These are phyloP conservation scores for Sturnus vulgaris DNA, from an alignment of 2,113 vertebrate species.

Conservation along the genomic window DNA sequence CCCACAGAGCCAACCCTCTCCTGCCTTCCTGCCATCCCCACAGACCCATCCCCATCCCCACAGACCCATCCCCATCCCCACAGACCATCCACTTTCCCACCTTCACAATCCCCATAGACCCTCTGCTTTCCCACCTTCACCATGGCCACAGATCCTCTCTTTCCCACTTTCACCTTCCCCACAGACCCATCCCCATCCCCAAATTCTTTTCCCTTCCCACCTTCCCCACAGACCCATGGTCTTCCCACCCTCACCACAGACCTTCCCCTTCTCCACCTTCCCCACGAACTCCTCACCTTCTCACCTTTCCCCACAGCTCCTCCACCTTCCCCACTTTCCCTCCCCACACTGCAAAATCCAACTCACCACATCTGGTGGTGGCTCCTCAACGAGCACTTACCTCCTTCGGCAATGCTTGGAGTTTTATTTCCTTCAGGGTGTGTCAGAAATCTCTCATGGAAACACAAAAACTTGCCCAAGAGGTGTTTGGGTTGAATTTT, in stretches of 20 bases:
- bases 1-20: too few species aligned
- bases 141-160: too few species aligned
- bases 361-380: accelerated
- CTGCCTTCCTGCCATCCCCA: too few species aligned
- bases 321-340: neutral
- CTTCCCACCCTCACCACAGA: neutral
- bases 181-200: neutral
- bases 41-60: neutral
- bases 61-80: neutral
- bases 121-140: too few species aligned
- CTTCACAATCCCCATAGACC: too few species aligned
- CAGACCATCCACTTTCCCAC: neutral
- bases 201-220: neutral
- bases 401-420: neutral
- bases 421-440: neutral
- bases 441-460: neutral
- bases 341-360: neutral
- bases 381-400: neutral
- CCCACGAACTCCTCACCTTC: neutral
- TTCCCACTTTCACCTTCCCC: too few species aligned
- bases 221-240: accelerated
- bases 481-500: accelerated
- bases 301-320: neutral
- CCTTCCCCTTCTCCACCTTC: neutral
- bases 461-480: accelerated